A percentile compares a stretch with the other conserved stretches of the same genome.
Conservation (phyloP, 2,888 invertebrate genomes). For the Esperia sulphurella region DNA sequence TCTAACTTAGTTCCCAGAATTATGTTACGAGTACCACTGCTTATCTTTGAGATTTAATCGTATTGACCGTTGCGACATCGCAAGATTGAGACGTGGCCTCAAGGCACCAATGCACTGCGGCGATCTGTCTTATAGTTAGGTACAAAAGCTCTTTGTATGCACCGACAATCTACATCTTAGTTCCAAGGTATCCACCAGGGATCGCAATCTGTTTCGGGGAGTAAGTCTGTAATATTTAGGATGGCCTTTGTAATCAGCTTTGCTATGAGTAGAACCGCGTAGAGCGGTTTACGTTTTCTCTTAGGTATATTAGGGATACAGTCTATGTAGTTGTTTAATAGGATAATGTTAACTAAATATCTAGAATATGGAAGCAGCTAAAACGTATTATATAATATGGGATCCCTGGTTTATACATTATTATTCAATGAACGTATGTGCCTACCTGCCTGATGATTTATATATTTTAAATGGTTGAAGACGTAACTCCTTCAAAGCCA, state of each 20-base stretch:
- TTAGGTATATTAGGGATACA: neutral
- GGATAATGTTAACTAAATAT: neutral
- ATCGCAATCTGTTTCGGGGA: constrained; percentile 16
- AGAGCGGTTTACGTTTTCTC: constrained; percentile 14
- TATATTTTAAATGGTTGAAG: too few species aligned
- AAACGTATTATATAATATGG: too few species aligned
- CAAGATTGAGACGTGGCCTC: constrained; percentile 35
- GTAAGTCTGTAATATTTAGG: constrained; percentile 36
- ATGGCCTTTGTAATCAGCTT: constrained; percentile 35
- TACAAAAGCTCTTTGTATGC: constrained; percentile 15
- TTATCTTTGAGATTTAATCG: constrained; percentile 27
- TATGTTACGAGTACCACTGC: neutral
- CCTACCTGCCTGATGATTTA: too few species aligned
- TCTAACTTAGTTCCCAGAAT: neutral
- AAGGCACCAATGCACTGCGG: constrained; percentile 36
- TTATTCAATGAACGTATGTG: too few species aligned
- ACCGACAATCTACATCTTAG: constrained; percentile 6
- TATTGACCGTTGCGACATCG: constrained; percentile 68
- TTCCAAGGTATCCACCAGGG: constrained; percentile 7
- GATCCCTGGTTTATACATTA: too few species aligned
- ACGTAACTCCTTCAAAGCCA: too few species aligned
- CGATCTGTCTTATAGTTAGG: constrained; percentile 21
- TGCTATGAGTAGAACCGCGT: constrained; percentile 15
- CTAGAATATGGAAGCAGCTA: too few species aligned
- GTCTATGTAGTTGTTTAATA: constrained; percentile 12